phyloP scores from a whole-genome alignment of 2,797 vertebrate species.

The Sphenopsis melanotis region DNA sequence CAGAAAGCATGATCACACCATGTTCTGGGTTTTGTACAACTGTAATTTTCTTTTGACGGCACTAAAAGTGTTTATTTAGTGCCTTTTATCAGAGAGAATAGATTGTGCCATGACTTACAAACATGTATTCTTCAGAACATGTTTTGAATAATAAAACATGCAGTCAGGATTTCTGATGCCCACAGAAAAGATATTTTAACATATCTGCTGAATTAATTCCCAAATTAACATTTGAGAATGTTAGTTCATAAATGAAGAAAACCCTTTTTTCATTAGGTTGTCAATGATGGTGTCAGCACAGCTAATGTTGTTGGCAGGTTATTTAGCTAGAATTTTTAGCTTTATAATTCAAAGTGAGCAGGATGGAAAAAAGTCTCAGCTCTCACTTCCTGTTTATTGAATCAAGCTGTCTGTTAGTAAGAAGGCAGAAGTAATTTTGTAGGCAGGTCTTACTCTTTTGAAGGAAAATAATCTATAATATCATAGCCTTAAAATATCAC shows the following conservation, averaged over 20 bases:
- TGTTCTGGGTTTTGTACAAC: not conserved
- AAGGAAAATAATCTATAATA: constrained; percentile 20
- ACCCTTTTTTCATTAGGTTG: not conserved
- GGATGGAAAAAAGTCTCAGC: constrained; percentile 28
- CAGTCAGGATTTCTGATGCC: not conserved
- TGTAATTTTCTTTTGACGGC: not conserved
- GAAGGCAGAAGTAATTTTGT: constrained; percentile 36
- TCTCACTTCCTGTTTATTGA: constrained; percentile 66
- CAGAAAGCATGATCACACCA: not conserved
- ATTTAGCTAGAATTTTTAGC: not conserved
- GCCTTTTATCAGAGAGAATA: not conserved
- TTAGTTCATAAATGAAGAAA: not conserved
- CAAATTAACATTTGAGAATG: not conserved
- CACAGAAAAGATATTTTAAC: not conserved
- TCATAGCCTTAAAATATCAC: not conserved
- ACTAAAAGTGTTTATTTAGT: not conserved
- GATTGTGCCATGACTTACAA: not conserved
- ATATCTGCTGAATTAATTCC: not conserved
- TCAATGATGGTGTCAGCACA: constrained; percentile 12
- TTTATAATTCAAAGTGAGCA: constrained; percentile 43
- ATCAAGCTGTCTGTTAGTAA: constrained; percentile 6
- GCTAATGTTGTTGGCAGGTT: constrained; percentile 15
- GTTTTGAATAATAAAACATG: not conserved
- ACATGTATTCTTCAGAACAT: not conserved
- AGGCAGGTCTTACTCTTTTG: not conserved